These are phyloP conservation scores for Bombus breviceps DNA, from an alignment of 1,140 invertebrate species.

Conservation along the genomic window DNA sequence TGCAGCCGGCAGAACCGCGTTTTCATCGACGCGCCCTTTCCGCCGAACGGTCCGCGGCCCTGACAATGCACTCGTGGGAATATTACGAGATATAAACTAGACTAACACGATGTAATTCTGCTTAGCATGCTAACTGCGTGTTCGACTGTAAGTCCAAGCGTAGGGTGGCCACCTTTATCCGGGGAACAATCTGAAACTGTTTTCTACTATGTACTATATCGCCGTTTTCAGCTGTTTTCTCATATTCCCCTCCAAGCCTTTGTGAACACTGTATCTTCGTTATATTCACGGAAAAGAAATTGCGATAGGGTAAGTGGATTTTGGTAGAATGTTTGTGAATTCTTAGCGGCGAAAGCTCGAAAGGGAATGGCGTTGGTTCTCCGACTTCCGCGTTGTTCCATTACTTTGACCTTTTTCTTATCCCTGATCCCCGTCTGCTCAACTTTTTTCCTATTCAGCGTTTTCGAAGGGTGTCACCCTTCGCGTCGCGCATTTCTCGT, in stretches of 20 bases:
- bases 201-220: conserved; percentile 9
- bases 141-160: conserved; percentile 58
- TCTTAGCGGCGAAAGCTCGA: background rate
- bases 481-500: background rate
- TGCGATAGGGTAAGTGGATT: background rate
- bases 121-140: conserved; percentile 64
- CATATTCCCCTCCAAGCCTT: background rate
- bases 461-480: background rate
- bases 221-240: background rate
- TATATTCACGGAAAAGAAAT: background rate
- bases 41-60: background rate
- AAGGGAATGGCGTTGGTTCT: background rate
- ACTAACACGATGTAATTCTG: conserved; percentile 63
- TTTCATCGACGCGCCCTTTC: conserved; percentile 49
- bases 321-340: conserved; percentile 1
- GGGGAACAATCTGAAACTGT: conserved; percentile 62
- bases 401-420: conserved; percentile 6
- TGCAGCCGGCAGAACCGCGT: conserved; percentile 18
- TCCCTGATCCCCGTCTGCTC: background rate
- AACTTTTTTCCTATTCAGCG: background rate
- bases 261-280: no score
- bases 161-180: conserved; percentile 50
- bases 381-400: background rate
- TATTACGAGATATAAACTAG: conserved; percentile 60
- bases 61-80: conserved; percentile 33